Evolutionary conservation across 2,113 vertebrate genomes (phyloP).

Genomic region (Ia io): DNA sequence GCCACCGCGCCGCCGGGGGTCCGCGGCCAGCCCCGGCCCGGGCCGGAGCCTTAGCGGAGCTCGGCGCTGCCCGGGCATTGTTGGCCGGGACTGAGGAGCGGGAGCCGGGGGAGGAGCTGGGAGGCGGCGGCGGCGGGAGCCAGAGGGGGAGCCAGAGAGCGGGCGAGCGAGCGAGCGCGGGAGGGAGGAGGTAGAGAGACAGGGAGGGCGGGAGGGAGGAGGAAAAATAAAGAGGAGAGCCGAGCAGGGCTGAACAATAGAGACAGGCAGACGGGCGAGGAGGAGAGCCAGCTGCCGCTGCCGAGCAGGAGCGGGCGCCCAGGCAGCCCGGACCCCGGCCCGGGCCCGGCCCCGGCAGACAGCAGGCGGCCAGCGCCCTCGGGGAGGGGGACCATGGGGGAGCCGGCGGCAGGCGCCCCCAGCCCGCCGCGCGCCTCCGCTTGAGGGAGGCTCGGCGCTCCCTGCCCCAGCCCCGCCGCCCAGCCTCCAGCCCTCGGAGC

Average conservation of each 20-base stretch:
- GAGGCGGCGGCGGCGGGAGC: slow-evolving; percentile 38
- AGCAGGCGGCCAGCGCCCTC: slow-evolving; percentile 66
- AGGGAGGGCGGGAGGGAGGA: slow-evolving; percentile 65
- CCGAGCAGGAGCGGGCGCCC: slow-evolving; percentile 33
- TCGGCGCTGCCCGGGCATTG: slow-evolving; percentile 52
- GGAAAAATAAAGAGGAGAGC: slow-evolving; percentile 73
- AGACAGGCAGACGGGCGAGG: slow-evolving; percentile 68
- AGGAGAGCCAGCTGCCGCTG: slow-evolving; percentile 63
- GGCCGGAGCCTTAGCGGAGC: not conserved
- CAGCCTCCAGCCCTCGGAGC: slow-evolving; percentile 44
- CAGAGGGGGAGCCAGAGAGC: slow-evolving; percentile 51
- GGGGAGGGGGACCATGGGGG: slow-evolving; percentile 61
- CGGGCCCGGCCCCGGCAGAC: slow-evolving; percentile 32
- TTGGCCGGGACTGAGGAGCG: slow-evolving; percentile 41
- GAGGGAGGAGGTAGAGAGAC: slow-evolving; percentile 61
- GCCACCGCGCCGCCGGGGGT: not conserved
- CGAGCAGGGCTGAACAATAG: slow-evolving; percentile 82
- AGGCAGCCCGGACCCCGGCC: slow-evolving; percentile 53
- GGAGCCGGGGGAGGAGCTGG: slow-evolving; percentile 51
- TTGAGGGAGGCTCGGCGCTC: slow-evolving; percentile 56
- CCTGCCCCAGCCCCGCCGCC: slow-evolving; percentile 64
- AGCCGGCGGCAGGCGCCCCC: slow-evolving; percentile 58
- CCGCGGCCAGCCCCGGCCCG: not conserved
- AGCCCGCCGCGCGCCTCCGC: slow-evolving; percentile 58
- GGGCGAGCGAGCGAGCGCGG: slow-evolving; percentile 36